Percentiles rank a stretch among this genome's conserved stretches.
Conservation (phyloP, 2,888 invertebrate species). For the Spatulosminthurus flaviceps region DNA sequence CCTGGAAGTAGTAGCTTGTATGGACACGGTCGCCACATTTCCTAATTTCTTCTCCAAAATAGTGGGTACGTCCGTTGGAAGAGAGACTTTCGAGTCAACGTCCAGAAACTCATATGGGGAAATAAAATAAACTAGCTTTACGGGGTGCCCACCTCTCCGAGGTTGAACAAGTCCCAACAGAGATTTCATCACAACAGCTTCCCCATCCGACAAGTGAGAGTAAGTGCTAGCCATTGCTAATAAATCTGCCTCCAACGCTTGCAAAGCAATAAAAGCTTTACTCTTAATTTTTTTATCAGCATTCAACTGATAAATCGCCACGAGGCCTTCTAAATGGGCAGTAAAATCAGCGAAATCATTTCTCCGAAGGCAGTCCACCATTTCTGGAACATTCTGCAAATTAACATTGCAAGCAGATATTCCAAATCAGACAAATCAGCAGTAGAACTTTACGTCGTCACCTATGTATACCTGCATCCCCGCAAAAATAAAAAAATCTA, state of each 20-base stretch:
- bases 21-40: constrained; percentile 86
- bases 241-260: constrained; percentile 90
- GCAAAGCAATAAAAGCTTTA: constrained; percentile 91
- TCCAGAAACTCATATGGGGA: constrained; percentile 91
- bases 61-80: constrained; percentile 75
- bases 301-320: constrained; percentile 91
- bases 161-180: constrained; percentile 87
- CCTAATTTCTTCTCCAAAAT: constrained; percentile 77
- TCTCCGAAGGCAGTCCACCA: constrained; percentile 82
- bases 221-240: constrained; percentile 66
- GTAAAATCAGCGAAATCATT: constrained; percentile 94
- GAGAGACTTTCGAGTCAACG: constrained; percentile 76
- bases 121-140: constrained; percentile 93
- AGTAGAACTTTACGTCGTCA: too few species aligned
- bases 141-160: constrained; percentile 87
- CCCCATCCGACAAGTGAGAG: constrained; percentile 56
- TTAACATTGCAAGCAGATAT: too few species aligned
- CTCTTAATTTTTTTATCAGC: constrained; percentile 94
- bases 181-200: constrained; percentile 71
- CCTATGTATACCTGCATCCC: too few species aligned
- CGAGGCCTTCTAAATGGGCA: constrained; percentile 87
- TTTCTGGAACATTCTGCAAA: constrained; percentile 84
- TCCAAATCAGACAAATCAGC: too few species aligned
- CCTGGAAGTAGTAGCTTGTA: constrained; percentile 87
- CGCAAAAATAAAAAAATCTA: background rate